A percentile compares a stretch with the other conserved stretches of the same genome.
Evolutionary conservation across 2,113 vertebrate species (phyloP).

Genomic region (Corythornis cristatus): DNA sequence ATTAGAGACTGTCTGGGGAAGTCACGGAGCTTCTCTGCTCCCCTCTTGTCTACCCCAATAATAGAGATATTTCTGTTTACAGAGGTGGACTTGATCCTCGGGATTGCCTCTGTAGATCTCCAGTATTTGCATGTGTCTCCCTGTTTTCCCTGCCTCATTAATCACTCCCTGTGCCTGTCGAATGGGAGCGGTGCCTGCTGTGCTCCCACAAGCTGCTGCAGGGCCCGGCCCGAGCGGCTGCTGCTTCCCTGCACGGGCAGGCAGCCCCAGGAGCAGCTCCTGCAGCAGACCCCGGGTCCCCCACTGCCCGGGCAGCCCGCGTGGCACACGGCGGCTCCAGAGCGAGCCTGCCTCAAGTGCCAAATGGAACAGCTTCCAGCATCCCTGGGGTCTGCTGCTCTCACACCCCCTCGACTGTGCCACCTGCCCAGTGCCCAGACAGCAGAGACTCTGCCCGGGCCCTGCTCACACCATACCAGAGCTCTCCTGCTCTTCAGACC

Average conservation of each 20-base stretch:
- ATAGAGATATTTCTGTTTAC: constrained; percentile 69
- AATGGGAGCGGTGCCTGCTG: constrained; percentile 39
- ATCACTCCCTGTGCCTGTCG: constrained; percentile 66
- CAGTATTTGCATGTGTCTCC: constrained; percentile 67
- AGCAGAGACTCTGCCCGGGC: background rate
- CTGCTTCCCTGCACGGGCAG: background rate
- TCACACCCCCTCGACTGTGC: background rate
- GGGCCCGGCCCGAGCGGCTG: background rate
- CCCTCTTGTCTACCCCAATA: constrained; percentile 54
- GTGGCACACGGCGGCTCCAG: accelerated
- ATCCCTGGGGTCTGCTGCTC: background rate
- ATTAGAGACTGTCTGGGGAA: constrained; percentile 62
- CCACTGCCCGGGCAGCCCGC: background rate
- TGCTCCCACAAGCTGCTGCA: constrained; percentile 20
- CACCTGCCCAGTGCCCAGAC: background rate
- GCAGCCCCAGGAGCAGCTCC: accelerated
- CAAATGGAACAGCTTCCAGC: background rate
- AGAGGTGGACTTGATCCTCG: constrained; percentile 66
- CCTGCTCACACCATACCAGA: background rate
- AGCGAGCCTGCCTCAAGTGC: background rate
- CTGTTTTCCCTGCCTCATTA: constrained; percentile 68
- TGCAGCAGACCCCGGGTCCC: background rate
- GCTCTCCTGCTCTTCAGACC: background rate
- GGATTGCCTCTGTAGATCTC: constrained; percentile 60
- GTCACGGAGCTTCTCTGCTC: constrained; percentile 46